These are phyloP conservation scores for Hermetia illucens DNA, from an alignment of 1,140 invertebrate genomes.

Conservation along the genomic window DNA sequence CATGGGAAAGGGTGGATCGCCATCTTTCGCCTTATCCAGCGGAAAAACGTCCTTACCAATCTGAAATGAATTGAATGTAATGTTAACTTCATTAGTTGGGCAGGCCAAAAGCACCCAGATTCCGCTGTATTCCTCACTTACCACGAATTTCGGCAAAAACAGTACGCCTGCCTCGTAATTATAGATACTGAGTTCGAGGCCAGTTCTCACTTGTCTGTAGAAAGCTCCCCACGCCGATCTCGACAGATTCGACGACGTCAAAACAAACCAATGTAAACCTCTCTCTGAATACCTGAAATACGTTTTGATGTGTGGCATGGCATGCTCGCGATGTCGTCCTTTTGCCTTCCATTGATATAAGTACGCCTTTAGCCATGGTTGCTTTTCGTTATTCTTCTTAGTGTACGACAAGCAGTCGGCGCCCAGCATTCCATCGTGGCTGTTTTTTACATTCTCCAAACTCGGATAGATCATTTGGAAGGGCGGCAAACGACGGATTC, in stretches of 20 bases:
- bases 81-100: no score
- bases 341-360: slow-evolving; percentile 75
- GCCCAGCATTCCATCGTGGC: slow-evolving; percentile 69
- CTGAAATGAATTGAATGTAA: slow-evolving; percentile 9
- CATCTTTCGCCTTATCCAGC: slow-evolving; percentile 27
- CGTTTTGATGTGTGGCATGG: slow-evolving; percentile 89
- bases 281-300: slow-evolving; percentile 61
- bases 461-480: slow-evolving; percentile 46
- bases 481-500: slow-evolving; percentile 17
- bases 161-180: slow-evolving; percentile 88
- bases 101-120: no score
- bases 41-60: slow-evolving; percentile 27
- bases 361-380: slow-evolving; percentile 64
- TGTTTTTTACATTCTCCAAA: slow-evolving; percentile 62
- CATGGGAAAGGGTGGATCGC: slow-evolving; percentile 43
- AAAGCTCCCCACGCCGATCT: slow-evolving; percentile 87
- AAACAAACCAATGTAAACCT: slow-evolving; percentile 61
- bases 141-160: slow-evolving; percentile 72
- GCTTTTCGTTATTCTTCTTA: slow-evolving; percentile 63
- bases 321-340: slow-evolving; percentile 45
- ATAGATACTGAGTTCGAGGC: slow-evolving; percentile 51
- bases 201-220: slow-evolving; percentile 44
- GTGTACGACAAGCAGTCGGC: slow-evolving; percentile 85
- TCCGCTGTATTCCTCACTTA: slow-evolving; percentile 32
- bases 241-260: slow-evolving; percentile 88